Base-by-base conservation (phyloP, 1,140 invertebrate species). In the Agraylea sexmaculata region DNA sequence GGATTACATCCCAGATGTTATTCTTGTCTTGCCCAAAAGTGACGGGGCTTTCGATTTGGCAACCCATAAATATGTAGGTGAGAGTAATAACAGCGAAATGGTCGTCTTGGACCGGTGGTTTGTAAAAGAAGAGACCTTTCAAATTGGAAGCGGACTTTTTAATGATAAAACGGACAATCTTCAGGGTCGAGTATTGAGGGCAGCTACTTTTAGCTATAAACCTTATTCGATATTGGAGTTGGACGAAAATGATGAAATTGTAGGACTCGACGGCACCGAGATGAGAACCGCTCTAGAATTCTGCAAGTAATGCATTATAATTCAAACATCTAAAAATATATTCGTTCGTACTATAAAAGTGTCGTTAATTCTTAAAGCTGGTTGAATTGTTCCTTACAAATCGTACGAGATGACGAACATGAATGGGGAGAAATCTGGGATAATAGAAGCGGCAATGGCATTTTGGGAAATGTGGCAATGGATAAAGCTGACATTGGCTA, bases 391-490 rank as follows among this genome's bases (percentile, higher is more conserved):
- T 59, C 63, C 0, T 47, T 66, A 15, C 52, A 61, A 47, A 52
- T 72, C 21, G 49, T 73, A 12, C 57, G 64, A 33, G 65, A 69
- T 37, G 62, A 70, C 36, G 53, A 54, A 17, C 56, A 67, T 17
- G 53, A 70, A 51, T 76, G 72, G 72, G 73, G 73, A 4, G 64
- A 70, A 45, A 67, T 74, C 37, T 73, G 63, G 46, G 62, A 69
- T 12, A 75, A 76, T 47, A 54, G 62, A 38, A 70, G 70, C 6
- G 73, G 71, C 22, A 62, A 68, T 38, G 73, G 73, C 3, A 55
- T 74, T 19, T 45, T 74, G 19, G 73, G 73, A n/a, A 69, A 66
- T 49, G 55, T 76, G 2, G 59, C 64, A 11, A 58, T 62, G 48
- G 71, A 73, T 46, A 56, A 56, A n/a, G 71, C 70, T 13, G 72